phyloP scores from a whole-genome alignment of 2,888 invertebrate genomes.

The Drosophila siamana region DNA sequence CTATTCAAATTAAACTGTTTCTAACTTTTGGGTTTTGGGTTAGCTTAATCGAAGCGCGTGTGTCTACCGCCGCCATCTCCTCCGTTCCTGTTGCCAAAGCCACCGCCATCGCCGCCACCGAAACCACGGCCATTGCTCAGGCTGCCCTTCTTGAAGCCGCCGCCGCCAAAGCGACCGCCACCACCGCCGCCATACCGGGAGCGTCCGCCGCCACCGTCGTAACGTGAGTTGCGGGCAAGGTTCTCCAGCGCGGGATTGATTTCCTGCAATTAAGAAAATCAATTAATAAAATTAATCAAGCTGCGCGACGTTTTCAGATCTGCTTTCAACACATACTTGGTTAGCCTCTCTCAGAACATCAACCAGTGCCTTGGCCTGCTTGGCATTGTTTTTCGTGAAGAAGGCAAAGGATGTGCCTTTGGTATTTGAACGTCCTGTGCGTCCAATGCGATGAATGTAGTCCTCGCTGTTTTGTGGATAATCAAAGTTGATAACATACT shows the following conservation, averaged over 20 bases:
- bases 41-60: slow-evolving; percentile 82
- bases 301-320: no score
- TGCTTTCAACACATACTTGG: slow-evolving; percentile 87
- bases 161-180: slow-evolving; percentile 67
- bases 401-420: slow-evolving; percentile 98
- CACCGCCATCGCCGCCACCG: slow-evolving; percentile 64
- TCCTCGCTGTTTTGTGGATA: slow-evolving; percentile 98
- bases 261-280: slow-evolving; percentile 85
- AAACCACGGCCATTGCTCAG: slow-evolving; percentile 73
- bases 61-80: slow-evolving; percentile 69
- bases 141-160: slow-evolving; percentile 68
- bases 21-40: slow-evolving; percentile 54
- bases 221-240: slow-evolving; percentile 89
- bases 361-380: slow-evolving; percentile 95
- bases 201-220: slow-evolving; percentile 87
- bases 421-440: slow-evolving; percentile 94
- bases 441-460: slow-evolving; percentile 97
- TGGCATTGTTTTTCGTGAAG: slow-evolving; percentile 94
- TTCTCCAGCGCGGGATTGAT: slow-evolving; percentile 94
- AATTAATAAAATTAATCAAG: background rate
- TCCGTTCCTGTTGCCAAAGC: slow-evolving; percentile 54
- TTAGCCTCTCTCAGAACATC: slow-evolving; percentile 96
- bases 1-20: slow-evolving; percentile 77
- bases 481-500: slow-evolving; percentile 98
- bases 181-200: slow-evolving; percentile 86